phyloP scores from a whole-genome alignment of 2,888 invertebrate genomes.

The Dolichomitus sp. region DNA sequence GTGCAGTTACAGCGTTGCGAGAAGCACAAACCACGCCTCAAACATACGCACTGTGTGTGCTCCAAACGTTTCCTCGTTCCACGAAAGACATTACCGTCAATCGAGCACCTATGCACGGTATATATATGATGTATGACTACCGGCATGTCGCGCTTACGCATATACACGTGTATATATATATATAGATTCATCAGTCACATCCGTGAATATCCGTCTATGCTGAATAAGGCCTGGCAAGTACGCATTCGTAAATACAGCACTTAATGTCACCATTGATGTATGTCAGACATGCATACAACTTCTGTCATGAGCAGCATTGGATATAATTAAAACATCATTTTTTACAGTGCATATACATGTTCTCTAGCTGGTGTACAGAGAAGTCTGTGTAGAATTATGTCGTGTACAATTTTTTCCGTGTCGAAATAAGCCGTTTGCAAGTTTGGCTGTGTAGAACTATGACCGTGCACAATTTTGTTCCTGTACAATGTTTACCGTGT shows the following conservation, averaged over 20 bases:
- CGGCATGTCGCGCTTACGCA: slow-evolving; percentile 24
- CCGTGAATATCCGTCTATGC: neutral
- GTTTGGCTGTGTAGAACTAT: no score
- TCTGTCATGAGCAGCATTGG: neutral
- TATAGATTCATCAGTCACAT: slow-evolving; percentile 8
- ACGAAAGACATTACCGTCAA: slow-evolving; percentile 73
- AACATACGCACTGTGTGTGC: slow-evolving; percentile 3
- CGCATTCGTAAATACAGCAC: neutral
- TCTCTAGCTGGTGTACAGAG: no score
- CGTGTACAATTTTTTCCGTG: no score
- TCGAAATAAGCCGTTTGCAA: no score
- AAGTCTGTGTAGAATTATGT: no score
- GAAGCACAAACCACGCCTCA: slow-evolving; percentile 27
- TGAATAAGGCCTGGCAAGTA: slow-evolving; percentile 1
- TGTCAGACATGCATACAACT: neutral
- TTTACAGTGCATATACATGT: no score
- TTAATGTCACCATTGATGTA: neutral
- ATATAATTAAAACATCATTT: neutral
- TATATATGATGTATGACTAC: slow-evolving; percentile 8
- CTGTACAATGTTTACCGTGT: no score
- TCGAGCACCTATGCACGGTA: neutral
- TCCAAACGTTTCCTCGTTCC: slow-evolving; percentile 78
- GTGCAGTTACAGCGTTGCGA: neutral
- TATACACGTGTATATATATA: slow-evolving; percentile 1
- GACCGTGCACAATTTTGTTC: no score